These are phyloP conservation scores for Leucophora obtusa DNA, from an alignment of 2,888 invertebrate species.

Conservation along the genomic window DNA sequence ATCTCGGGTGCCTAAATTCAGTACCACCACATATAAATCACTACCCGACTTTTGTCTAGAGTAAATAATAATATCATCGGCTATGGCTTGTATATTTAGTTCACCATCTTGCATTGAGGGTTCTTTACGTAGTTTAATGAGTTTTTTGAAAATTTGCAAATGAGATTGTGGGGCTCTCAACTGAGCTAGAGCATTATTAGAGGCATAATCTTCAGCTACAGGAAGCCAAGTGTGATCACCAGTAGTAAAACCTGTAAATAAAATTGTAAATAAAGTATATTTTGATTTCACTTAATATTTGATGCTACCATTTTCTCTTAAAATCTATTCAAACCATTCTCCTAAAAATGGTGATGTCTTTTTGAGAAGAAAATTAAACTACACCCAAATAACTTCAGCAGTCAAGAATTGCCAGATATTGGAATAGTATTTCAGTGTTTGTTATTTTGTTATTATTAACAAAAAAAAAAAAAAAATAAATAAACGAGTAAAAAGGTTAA, in stretches of 20 bases:
- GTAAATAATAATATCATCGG: slow-evolving; percentile 74
- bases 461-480: no score
- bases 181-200: slow-evolving; percentile 82
- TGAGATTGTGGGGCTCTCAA: slow-evolving; percentile 80
- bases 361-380: no score
- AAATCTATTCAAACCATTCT: no score
- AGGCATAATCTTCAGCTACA: slow-evolving; percentile 81
- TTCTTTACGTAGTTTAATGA: slow-evolving; percentile 81
- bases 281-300: no score
- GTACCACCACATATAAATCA: slow-evolving; percentile 78
- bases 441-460: no score
- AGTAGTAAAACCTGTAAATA: slow-evolving; percentile 72
- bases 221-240: slow-evolving; percentile 83
- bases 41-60: slow-evolving; percentile 71
- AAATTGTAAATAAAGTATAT: no score
- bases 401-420: no score
- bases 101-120: slow-evolving; percentile 73
- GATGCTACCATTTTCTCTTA: no score
- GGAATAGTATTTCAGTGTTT: no score
- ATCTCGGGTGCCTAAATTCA: slow-evolving; percentile 80
- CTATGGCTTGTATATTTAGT: slow-evolving; percentile 70
- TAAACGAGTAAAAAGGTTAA: no score
- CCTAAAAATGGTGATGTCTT: no score
- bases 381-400: no score
- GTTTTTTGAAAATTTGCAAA: slow-evolving; percentile 82